Conservation (phyloP, 1,140 invertebrate genomes). For the Apolygus lucorum region DNA sequence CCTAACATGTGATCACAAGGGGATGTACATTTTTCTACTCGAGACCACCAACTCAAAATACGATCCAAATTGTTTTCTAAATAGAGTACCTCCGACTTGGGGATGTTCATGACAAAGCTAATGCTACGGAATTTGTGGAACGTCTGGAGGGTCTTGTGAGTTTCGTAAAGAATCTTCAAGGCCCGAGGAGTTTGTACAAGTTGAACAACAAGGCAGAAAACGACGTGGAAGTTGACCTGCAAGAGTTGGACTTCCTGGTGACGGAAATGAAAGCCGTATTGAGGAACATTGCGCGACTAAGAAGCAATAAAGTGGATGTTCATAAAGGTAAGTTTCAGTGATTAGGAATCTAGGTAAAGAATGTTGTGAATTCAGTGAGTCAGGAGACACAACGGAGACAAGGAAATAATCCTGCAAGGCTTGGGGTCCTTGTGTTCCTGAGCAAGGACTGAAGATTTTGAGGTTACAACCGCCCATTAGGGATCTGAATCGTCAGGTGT, state of each 20-base stretch:
- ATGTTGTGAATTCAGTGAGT: too few relatives aligned
- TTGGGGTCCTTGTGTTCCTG: too few relatives aligned
- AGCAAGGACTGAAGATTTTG: too few relatives aligned
- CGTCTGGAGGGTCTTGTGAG: background rate
- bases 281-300: background rate
- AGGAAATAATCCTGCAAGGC: too few relatives aligned
- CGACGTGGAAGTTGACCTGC: background rate
- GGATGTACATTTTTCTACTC: too few relatives aligned
- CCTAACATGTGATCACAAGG: too few relatives aligned
- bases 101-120: background rate
- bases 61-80: background rate
- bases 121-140: background rate
- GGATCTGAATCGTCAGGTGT: too few relatives aligned
- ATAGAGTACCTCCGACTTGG: background rate
- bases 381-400: too few relatives aligned
- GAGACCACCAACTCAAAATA: too few relatives aligned
- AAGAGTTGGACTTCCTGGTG: background rate
- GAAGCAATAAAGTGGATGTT: background rate
- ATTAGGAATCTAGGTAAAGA: too few relatives aligned
- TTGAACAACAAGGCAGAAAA: background rate
- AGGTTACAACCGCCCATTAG: too few relatives aligned
- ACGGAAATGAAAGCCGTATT: background rate
- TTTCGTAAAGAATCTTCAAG: background rate
- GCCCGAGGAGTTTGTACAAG: background rate
- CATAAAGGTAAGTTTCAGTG: conserved; percentile 2